Evolutionary conservation across 2,113 vertebrate species (phyloP).

Genomic region (Strigops habroptila): DNA sequence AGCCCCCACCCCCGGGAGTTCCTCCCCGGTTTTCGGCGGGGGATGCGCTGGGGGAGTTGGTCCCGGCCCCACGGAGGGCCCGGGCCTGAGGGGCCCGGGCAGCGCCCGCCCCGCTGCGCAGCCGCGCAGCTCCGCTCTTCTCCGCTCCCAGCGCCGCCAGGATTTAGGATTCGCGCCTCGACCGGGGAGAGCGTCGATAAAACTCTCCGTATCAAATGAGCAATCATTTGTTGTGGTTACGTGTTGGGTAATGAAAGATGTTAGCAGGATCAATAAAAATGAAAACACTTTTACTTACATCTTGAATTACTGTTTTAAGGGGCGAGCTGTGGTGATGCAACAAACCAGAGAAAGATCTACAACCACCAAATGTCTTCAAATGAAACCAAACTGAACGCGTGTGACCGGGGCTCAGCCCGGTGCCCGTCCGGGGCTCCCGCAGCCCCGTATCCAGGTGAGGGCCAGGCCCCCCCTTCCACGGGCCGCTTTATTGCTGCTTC

Average conservation of each 20-base stretch:
- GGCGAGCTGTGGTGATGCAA: slow-evolving; percentile 47
- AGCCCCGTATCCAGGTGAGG: not conserved
- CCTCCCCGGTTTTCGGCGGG: not conserved
- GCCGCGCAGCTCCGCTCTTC: not conserved
- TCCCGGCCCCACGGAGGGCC: not conserved
- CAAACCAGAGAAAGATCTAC: slow-evolving; percentile 60
- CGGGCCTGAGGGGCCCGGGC: not conserved
- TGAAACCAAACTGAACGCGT: not conserved
- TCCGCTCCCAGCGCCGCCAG: not conserved
- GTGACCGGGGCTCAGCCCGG: not conserved
- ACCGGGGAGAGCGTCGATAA: slow-evolving; percentile 65
- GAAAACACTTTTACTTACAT: slow-evolving; percentile 83
- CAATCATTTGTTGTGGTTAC: slow-evolving; percentile 79
- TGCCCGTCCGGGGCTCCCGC: not conserved
- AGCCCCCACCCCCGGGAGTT: not conserved
- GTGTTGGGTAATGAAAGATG: slow-evolving; percentile 80
- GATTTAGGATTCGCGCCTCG: not conserved
- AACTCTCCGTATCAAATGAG: slow-evolving; percentile 78
- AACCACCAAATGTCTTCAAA: slow-evolving; percentile 2
- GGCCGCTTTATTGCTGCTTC: not conserved
- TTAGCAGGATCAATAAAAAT: slow-evolving; percentile 80
- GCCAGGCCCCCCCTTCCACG: too few species aligned
- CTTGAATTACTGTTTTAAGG: slow-evolving; percentile 80
- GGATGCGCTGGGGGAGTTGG: not conserved
- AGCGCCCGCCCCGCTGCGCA: not conserved